phyloP scores from a whole-genome alignment of 1,140 invertebrate genomes.

The Oryctes rhinoceros region DNA sequence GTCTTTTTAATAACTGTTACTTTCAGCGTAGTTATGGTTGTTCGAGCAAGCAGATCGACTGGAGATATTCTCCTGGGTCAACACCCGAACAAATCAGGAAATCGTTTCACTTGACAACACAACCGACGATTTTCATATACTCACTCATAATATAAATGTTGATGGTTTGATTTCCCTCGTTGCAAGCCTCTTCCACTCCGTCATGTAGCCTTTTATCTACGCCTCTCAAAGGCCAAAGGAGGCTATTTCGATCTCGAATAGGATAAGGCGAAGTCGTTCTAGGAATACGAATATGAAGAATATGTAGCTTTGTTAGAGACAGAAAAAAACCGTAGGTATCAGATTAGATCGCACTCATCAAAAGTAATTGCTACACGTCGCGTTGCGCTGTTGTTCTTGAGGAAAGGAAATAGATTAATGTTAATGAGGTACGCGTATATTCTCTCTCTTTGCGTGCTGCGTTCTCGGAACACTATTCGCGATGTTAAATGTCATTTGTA shows the following conservation, averaged over 20 bases:
- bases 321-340: background rate
- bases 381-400: background rate
- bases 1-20: slow-evolving; percentile 19
- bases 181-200: background rate
- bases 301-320: background rate
- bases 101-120: slow-evolving; percentile 18
- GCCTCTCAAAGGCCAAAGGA: background rate
- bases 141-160: background rate
- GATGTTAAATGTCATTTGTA: slow-evolving; percentile 11
- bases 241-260: too few species aligned
- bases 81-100: slow-evolving; percentile 17
- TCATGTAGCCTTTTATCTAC: background rate
- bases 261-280: background rate
- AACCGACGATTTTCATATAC: slow-evolving; percentile 12
- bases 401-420: slow-evolving; percentile 4
- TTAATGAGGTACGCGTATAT: background rate
- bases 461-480: background rate
- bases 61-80: slow-evolving; percentile 4
- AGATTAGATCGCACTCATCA: background rate
- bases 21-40: slow-evolving; percentile 3
- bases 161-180: background rate
- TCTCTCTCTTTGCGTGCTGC: background rate
- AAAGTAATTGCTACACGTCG: background rate
- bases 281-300: background rate
- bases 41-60: background rate